Conservation (phyloP, 2,113 vertebrate genomes). For the Bos indicus region DNA sequence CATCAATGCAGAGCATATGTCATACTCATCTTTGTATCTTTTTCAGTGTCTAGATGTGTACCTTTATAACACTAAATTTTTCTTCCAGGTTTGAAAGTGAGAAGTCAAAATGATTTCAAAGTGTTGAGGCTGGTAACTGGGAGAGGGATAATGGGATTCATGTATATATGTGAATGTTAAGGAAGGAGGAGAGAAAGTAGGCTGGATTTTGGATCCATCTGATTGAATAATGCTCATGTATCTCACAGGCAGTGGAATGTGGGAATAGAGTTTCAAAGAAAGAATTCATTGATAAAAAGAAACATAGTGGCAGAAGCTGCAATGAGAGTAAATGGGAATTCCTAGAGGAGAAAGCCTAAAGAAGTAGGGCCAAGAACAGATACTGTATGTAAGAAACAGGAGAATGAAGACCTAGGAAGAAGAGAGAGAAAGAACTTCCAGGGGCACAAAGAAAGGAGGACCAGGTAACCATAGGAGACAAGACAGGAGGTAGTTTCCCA, state of each 20-base stretch:
- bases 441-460: neutral
- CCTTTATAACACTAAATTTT: neutral
- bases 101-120: neutral
- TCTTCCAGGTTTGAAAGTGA: neutral
- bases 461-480: fast-evolving
- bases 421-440: neutral
- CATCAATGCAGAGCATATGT: fast-evolving
- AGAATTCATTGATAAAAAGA: neutral
- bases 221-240: neutral
- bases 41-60: neutral
- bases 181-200: neutral
- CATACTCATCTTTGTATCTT: neutral
- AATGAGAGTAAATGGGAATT: neutral
- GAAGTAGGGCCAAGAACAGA: neutral
- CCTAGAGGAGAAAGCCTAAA: neutral
- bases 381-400: neutral
- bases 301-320: neutral
- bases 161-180: too few species aligned
- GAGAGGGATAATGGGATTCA: neutral
- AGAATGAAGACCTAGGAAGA: neutral
- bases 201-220: neutral
- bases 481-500: neutral
- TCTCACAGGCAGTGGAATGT: neutral
- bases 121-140: neutral
- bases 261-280: neutral